Conservation (phyloP, 2,888 invertebrate species). For the Heteromurus nitidus region DNA sequence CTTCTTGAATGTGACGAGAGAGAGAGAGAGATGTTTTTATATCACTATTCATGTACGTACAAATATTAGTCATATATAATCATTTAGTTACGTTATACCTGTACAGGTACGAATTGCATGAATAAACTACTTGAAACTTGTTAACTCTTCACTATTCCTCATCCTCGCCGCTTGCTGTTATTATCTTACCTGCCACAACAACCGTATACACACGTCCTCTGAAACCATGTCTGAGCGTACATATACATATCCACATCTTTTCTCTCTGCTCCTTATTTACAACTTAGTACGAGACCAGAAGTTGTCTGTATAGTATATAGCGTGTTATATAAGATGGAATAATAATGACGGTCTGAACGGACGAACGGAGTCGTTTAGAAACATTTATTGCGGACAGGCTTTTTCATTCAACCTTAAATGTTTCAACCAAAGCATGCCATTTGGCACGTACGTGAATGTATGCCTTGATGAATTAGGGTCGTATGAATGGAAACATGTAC, state of each 20-base stretch:
- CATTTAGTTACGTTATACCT: conserved; percentile 36
- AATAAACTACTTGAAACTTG: conserved; percentile 60
- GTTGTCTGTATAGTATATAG: too few relatives aligned
- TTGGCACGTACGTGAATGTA: conserved; percentile 60
- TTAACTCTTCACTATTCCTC: conserved; percentile 55
- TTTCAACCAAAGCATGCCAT: conserved; percentile 58
- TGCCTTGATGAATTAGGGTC: conserved; percentile 58
- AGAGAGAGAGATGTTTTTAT: conserved; percentile 11
- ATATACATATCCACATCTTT: background rate
- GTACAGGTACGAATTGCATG: conserved; percentile 39
- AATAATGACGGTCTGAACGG: conserved; percentile 43
- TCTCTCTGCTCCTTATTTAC: too few relatives aligned
- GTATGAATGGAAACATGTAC: conserved; percentile 44
- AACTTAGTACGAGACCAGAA: too few relatives aligned
- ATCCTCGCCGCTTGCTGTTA: conserved; percentile 29
- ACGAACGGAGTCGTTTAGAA: conserved; percentile 50
- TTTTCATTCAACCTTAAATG: conserved; percentile 58
- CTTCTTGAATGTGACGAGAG: conserved; percentile 22
- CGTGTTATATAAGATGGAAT: conserved; percentile 24
- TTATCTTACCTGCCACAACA: conserved; percentile 58
- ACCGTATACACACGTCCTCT: conserved; percentile 24
- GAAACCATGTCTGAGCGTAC: background rate
- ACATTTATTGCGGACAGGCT: conserved; percentile 61
- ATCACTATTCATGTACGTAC: conserved; percentile 44
- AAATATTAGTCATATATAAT: conserved; percentile 54